A percentile compares a stretch with the other conserved stretches of the same genome.
Conservation (phyloP, 2,888 invertebrate genomes). For the Criorhina ranunculi region DNA sequence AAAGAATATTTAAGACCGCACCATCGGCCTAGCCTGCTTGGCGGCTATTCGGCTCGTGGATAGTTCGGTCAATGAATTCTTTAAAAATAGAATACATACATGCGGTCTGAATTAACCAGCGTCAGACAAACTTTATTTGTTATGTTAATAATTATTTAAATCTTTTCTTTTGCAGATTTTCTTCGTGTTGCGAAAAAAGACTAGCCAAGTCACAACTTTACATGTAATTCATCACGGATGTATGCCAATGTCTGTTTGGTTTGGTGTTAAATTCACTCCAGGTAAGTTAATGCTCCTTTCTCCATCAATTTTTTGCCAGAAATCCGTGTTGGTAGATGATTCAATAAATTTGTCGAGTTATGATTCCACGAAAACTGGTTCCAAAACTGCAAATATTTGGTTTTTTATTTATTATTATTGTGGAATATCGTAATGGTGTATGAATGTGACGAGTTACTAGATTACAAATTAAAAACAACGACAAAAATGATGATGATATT, state of each 20-base stretch:
- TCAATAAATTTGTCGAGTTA: background rate
- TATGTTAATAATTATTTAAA: background rate
- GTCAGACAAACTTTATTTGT: background rate
- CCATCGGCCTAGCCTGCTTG: slow-evolving; percentile 34
- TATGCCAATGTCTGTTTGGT: slow-evolving; percentile 99
- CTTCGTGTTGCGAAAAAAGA: slow-evolving; percentile 97
- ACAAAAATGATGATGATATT: background rate
- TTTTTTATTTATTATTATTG: too few relatives aligned
- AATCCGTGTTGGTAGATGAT: background rate
- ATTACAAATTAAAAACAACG: slow-evolving; percentile 4
- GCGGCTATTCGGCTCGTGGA: slow-evolving; percentile 21
- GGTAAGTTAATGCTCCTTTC: slow-evolving; percentile 85
- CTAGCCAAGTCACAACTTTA: slow-evolving; percentile 95
- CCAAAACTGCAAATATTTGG: slow-evolving; percentile 49
- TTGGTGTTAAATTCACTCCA: slow-evolving; percentile 97
- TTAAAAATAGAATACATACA: slow-evolving; percentile 13
- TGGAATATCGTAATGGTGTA: slow-evolving; percentile 5
- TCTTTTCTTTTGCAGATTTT: slow-evolving; percentile 89
- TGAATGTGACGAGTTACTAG: background rate
- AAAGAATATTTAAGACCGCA: background rate
- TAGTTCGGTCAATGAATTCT: slow-evolving; percentile 41
- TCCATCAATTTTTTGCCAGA: too few relatives aligned
- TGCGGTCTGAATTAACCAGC: background rate
- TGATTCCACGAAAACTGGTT: slow-evolving; percentile 24
- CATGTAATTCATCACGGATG: slow-evolving; percentile 98